Base-by-base conservation (phyloP, 2,888 invertebrate species). In the Steinernema hermaphroditum region DNA sequence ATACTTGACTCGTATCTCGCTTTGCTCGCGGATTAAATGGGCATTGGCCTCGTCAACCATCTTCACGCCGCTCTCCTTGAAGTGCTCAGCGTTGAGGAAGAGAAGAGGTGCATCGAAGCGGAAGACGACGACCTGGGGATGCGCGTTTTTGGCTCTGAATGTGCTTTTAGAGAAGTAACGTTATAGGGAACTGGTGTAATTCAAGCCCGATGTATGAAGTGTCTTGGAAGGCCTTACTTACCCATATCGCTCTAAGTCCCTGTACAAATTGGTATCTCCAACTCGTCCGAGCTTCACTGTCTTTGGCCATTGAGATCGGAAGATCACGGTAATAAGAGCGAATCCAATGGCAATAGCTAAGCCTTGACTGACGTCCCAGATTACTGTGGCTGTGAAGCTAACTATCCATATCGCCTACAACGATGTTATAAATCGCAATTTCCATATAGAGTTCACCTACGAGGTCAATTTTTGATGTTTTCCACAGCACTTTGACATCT, bases 401-500 rank as follows among this genome's bases (percentile, higher is more conserved):
- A 91, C 89, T 0, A 93, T 85, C 94, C 94, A 95, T 14, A 93
- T 91, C 0, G 79, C 73, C 86, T 86, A 68, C 70, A 80, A 78
- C 14, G n/a, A 2, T 8, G 46, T 0, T 27, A 27, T 1, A 9
- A 41, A 8, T n/a, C 12, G 29, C 9, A 68, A 54, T 16, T 62
- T 22, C 4, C 43, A 24, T 27, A 4, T 54, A 46, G 2, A 43
- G 2, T 9, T 24, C 69, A 79, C 84, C 78, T 57, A 91, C 82
- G 0, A 92, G 93, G 85, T 95, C 94, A 81, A 92, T 88, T 82
- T 91, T 91, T 78, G 93, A 93, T 46, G 92, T 88, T 80, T 89
- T 90, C 92, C 92, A 93, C 81, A 93, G 91, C 78, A 90, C 90
- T 6, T 88, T 87, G 0, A 93, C 88, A 69, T 93, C 92, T 86